These are phyloP conservation scores for Actinopyga echinites DNA, from an alignment of 53 echinoderm and acorn worm genomes.

Conservation along the genomic window DNA sequence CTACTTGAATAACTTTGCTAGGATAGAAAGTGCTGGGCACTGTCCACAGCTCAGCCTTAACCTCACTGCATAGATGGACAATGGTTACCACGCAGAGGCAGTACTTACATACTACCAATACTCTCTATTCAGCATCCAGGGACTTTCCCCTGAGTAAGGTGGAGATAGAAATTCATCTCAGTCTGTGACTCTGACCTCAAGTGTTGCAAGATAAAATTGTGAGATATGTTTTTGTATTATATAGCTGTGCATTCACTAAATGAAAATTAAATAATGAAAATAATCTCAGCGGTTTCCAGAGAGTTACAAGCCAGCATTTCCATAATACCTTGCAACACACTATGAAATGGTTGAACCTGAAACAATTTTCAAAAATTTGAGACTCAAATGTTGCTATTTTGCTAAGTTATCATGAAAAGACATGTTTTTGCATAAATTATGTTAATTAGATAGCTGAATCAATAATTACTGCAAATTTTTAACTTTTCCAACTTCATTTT, in stretches of 20 bases:
- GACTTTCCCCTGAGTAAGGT: conserved; percentile 25
- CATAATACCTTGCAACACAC: too few relatives aligned
- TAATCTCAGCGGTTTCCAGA: too few relatives aligned
- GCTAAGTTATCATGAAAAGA: too few relatives aligned
- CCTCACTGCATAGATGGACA: not conserved
- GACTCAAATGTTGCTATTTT: too few relatives aligned
- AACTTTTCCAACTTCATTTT: not conserved
- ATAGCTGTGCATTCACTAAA: too few relatives aligned
- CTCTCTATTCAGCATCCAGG: conserved; percentile 18
- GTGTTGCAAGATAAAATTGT: not conserved
- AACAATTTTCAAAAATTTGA: too few relatives aligned
- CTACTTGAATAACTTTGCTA: conserved; percentile 32
- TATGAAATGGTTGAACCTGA: too few relatives aligned
- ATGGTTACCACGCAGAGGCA: too few relatives aligned
- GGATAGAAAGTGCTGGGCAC: not conserved
- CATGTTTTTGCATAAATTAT: not conserved
- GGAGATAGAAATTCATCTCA: conserved; percentile 8
- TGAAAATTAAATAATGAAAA: too few relatives aligned
- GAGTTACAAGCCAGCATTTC: too few relatives aligned
- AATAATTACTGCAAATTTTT: not conserved
- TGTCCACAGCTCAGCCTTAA: not conserved
- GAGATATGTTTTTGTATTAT: too few relatives aligned
- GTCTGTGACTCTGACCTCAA: conserved; percentile 21
- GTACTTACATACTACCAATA: conserved; percentile 5
- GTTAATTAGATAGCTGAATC: not conserved